A percentile compares a stretch with the other conserved stretches of the same genome.
These are phyloP conservation scores for Pongo pygmaeus DNA, from an alignment of 2,113 vertebrate genomes.

Conservation along the genomic window DNA sequence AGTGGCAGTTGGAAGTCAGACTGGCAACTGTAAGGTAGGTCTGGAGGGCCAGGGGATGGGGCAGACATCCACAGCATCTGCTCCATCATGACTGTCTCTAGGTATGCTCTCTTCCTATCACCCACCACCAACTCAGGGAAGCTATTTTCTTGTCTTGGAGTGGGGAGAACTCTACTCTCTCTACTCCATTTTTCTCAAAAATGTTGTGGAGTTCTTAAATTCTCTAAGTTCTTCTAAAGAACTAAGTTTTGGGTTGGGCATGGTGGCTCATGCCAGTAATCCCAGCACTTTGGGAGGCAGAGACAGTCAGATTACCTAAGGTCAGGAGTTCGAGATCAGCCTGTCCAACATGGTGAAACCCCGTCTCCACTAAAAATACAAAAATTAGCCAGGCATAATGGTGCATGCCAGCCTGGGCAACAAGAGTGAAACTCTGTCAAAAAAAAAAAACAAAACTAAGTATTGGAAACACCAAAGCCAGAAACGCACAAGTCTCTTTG, in stretches of 20 bases:
- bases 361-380: too few species aligned
- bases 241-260: too few species aligned
- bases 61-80: too few species aligned
- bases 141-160: not conserved
- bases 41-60: too few species aligned
- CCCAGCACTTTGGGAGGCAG: too few species aligned
- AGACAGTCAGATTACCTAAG: too few species aligned
- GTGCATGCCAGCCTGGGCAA: too few species aligned
- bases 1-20: not conserved
- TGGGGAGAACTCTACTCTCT: not conserved
- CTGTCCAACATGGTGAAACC: too few species aligned
- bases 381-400: too few species aligned
- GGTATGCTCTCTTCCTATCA: not conserved
- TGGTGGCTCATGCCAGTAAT: too few species aligned
- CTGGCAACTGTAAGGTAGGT: not conserved
- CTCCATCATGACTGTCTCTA: accelerated
- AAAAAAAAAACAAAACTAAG: not conserved
- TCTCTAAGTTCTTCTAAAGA: not conserved
- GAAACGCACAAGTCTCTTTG: not conserved
- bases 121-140: not conserved
- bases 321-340: too few species aligned
- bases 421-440: too few species aligned
- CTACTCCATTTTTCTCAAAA: not conserved
- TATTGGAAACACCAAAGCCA: not conserved
- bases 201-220: not conserved